Percentiles rank a stretch among this genome's conserved stretches.
These are phyloP conservation scores for Tenthredo distinguenda DNA, from an alignment of 2,888 invertebrate genomes.

Conservation along the genomic window DNA sequence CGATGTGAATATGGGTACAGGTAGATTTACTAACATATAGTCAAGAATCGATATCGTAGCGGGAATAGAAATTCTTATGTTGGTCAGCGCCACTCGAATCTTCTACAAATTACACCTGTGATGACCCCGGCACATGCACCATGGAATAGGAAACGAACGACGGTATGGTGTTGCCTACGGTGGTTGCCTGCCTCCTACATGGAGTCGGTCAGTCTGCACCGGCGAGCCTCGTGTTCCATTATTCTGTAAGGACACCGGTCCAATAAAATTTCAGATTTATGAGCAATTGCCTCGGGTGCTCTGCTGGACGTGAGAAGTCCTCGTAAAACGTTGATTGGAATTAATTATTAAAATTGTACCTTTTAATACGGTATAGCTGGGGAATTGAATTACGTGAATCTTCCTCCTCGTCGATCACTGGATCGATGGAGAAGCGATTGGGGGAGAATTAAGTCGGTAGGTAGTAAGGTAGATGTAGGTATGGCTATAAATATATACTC, in stretches of 20 bases:
- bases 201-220: not conserved
- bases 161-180: slow-evolving; percentile 8
- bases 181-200: not conserved
- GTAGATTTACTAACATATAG: not conserved
- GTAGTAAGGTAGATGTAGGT: not conserved
- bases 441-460: not conserved
- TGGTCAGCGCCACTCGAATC: slow-evolving; percentile 48
- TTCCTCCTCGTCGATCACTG: slow-evolving; percentile 12
- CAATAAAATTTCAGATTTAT: slow-evolving; percentile 52
- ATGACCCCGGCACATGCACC: slow-evolving; percentile 53
- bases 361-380: not conserved
- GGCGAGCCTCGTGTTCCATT: slow-evolving; percentile 46
- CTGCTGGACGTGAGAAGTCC: slow-evolving; percentile 45
- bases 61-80: slow-evolving; percentile 40
- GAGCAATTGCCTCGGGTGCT: slow-evolving; percentile 41
- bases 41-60: slow-evolving; percentile 36
- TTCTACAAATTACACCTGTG: slow-evolving; percentile 53
- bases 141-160: not conserved
- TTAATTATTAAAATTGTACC: slow-evolving; percentile 48
- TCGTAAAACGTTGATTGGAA: slow-evolving; percentile 50
- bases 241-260: slow-evolving; percentile 47
- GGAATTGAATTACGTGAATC: slow-evolving; percentile 27
- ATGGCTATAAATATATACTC: slow-evolving; percentile 2
- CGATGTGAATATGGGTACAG: not conserved
- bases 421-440: not conserved